These are phyloP conservation scores for Monodelphis domestica DNA, from an alignment of 2,797 vertebrate species.

Conservation along the genomic window DNA sequence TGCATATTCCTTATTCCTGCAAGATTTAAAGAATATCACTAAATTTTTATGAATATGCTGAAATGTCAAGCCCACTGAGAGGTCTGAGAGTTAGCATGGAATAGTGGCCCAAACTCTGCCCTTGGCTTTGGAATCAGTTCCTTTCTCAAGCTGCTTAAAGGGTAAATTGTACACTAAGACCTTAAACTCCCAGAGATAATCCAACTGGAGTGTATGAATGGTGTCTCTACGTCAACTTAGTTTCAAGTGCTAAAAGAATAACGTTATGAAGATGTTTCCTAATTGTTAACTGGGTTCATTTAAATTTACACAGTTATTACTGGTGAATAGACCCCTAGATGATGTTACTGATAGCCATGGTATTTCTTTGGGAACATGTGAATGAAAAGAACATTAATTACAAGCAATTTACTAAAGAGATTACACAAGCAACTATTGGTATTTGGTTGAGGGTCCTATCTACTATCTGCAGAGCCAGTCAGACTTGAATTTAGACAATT, in stretches of 20 bases:
- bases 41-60: constrained; percentile 55
- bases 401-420: not conserved
- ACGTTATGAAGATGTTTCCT: constrained; percentile 55
- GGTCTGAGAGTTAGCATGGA: not conserved
- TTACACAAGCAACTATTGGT: not conserved
- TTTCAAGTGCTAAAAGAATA: constrained; percentile 57
- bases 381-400: constrained; percentile 11
- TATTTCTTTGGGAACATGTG: not conserved
- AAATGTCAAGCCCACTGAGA: constrained; percentile 61
- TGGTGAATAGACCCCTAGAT: not conserved
- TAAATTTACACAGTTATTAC: not conserved
- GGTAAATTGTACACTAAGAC: constrained; percentile 41
- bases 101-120: not conserved
- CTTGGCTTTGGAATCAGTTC: constrained; percentile 11
- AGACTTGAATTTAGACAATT: not conserved
- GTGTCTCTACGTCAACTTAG: constrained; percentile 32
- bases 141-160: constrained; percentile 46
- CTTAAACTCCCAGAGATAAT: constrained; percentile 46
- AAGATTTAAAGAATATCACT: constrained; percentile 55
- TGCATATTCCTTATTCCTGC: constrained; percentile 41
- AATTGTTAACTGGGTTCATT: constrained; percentile 56
- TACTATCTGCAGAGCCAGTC: not conserved
- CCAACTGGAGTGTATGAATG: constrained; percentile 7
- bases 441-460: not conserved
- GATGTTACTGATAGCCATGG: not conserved